Evolutionary conservation across 2,797 vertebrate species (phyloP), one percentile per base, ranked within the genome.

Genomic region (Notolepis coatsorum): DNA sequence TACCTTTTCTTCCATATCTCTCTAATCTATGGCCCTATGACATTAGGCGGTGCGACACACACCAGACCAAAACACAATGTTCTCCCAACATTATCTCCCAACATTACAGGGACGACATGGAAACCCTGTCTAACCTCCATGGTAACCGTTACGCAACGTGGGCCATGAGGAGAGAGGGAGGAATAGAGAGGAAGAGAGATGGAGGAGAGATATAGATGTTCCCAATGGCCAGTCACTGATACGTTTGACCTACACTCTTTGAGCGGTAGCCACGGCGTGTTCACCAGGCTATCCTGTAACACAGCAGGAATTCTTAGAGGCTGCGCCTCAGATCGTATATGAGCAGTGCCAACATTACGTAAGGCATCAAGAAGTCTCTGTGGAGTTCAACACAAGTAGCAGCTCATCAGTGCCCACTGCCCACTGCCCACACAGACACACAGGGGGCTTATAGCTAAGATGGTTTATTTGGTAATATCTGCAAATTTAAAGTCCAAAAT

Each of bases 171-270:
- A 42, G 12, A 59, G 62, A 18, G 39, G 23, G 23, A 42, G 12
- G 57, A 62, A 18, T 3, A 33, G 17, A 21, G 56, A 33, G 41
- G 4, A 27, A n/a, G 35, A 43, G 60, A n/a, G 61, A 42, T 42
- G 38, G 23, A 61, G 67, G 48, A 39, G 77, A 63, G 78, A 76
- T 82, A 76, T 77, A 82, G 77, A 88, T 87, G 86, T 86, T 82
- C 79, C 71, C 12, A 12, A 31, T 78, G 67, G 42, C 35, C 30
- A 68, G 78, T 75, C 74, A 85, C 76, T 72, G 89, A 92, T 92
- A 87, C 58, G 77, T 86, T 87, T 92, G 92, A 92, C 91, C 92
- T 89, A 87, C 82, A 88, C 64, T 80, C 68, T 65, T 68, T 0
- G 58, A 72, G 71, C 31, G 70, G 35, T 52, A 63, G 66, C 80